Evolutionary conservation across 2,113 vertebrate species (phyloP), one percentile per base, ranked within the genome.

Genomic region (Crotophaga sulcirostris): DNA sequence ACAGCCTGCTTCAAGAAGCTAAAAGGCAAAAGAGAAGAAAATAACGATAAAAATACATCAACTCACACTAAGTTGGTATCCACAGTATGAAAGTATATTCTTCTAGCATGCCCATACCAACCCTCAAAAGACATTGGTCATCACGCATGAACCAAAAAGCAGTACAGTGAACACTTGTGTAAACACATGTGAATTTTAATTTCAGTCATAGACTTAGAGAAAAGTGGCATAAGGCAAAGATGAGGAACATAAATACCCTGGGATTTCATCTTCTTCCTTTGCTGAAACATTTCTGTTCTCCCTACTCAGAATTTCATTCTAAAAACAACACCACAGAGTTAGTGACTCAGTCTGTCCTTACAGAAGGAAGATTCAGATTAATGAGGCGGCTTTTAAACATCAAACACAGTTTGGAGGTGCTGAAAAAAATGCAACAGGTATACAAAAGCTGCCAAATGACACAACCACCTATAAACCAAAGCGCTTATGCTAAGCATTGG

Each of bases 371-470:
- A 13, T 25, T 36, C 64, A 73, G 75, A 66, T 62, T 73, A 76
- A 23, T 7, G 33, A 79, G 56, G 63, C 75, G 6, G 54, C 36
- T 73, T 93, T 84, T 47, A 66, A 90, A 70, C 75, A 85, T 38
- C 1, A 19, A 72, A 68, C 49, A 8, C 13, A 47, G 60, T 78
- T 78, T 69, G 52, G 47, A 93, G 34, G 26, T 58, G 47, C 87
- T 83, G 75, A 87, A 51, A 88, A 87, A 64, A 83, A 31, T 11
- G 14, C 63, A 80, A 67, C 55, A 88, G 68, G 69, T 52, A 24
- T 60, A 89, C 81, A 89, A 85, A 87, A 28, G 34, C 59, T 84
- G 91, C 33, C 77, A 96, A 64, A 72, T 64, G 70, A 84, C 84
- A 91, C 0, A 0, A 28, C 33, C 64, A 82, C 34, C 44, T 24